Evolutionary conservation across 1,140 invertebrate species (phyloP), one percentile per base, ranked within the genome.

Genomic region (Drosophila chauvacae): DNA sequence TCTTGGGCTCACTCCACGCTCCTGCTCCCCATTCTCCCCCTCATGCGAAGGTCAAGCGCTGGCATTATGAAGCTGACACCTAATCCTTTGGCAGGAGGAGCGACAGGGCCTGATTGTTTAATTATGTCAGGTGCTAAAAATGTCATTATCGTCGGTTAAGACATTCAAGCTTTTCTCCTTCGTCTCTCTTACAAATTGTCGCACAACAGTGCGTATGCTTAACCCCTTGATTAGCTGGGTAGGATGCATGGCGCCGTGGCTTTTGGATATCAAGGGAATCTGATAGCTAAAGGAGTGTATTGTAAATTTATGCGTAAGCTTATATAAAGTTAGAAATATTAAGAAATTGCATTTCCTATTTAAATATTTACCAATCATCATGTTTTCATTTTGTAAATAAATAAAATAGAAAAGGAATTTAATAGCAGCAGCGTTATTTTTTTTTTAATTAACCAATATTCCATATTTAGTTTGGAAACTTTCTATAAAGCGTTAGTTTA

Each of bases 51-150:
- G 77, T 80, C 77, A 80, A 80, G 77, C 69, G 28, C 16, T 63
- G 66, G 81, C 78, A 72, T 85, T 90, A 90, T 85, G 61, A 88
- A 59, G 63, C 71, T 80, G 78, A 85, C 85, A 74, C 61, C 51
- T 58, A 77, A 77, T 77, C 55, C 62, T 42, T 77, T 42, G 51
- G 41, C 55, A 44, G 72, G 74, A 26, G 41, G 33, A 44, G 69
- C 18, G 69, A 30, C 39, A 51, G 33, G 42, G 28, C 48, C 28
- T 84, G 76, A 78, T 66, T 83, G 81, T 90, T 90, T 90, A 90
- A 90, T 90, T 90, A 90, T 90, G 81, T 85, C 85, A 90, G 85
- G 85, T 90, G 85, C 71, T 90, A 90, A 77, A 85, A 82, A 90
- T 80, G 85, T 62, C 73, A 83, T 74, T 90, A 72, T 72, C 69